Base-by-base conservation (phyloP, 2,113 vertebrate genomes). In the Sardina pilchardus region DNA sequence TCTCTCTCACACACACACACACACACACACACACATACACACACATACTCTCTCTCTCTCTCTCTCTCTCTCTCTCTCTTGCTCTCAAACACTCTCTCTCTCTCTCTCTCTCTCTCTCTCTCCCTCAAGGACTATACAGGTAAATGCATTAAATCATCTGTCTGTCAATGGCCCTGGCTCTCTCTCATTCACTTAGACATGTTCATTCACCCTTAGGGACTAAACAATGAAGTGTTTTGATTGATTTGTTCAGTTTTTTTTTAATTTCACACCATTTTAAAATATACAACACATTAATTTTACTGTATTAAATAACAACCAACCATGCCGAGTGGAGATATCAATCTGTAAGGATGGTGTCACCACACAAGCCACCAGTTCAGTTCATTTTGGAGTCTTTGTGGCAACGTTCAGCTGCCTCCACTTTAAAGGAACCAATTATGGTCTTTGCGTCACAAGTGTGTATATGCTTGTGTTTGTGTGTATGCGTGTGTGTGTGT, bases 361-460 rank as follows among this genome's bases (percentile, higher is more conserved):
- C 14, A 14, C 26, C 10, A 17, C 63, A 71, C 34, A 30, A 78
- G 71, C 71, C 71, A 39, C 34, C 71, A 34, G 71, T 78, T 34
- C 71, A 78, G 30, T 78, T 78, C 34, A 39, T 78, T 78, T 12
- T 12, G 9, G 9, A 78, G 71, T 78, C 71, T 78, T 78, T 78
- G 71, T 78, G 71, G 71, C 71, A 34, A 36, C 34, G 3, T 78
- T 39, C 71, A 78, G 71, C 71, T 78, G 71, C 71, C 71, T 78
- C 71, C 71, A 78, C 71, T 78, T 78, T 78, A 36, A 78, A 78
- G 30, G 30, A 78, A 78, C 34, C 30, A 78, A 78, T 78, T 78
- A 78, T 78, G 71, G 71, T 78, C 71, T 78, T 16, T 78, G 71
- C 71, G 71, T 78, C 71, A 78, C 71, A 78, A 78, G 30, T 78